Conservation (phyloP, 2,113 vertebrate species). For the Petaurus breviceps region DNA sequence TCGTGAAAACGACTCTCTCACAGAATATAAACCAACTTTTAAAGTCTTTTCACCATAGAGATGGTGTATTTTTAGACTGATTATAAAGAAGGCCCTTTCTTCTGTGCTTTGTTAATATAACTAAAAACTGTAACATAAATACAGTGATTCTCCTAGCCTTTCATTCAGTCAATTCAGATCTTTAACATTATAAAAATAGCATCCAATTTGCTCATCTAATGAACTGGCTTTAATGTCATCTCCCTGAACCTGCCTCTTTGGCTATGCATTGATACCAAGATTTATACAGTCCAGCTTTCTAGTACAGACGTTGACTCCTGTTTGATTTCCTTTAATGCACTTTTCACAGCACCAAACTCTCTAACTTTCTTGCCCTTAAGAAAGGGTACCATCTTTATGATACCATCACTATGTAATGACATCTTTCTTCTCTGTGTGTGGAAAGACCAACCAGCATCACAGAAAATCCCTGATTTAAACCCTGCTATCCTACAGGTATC, state of each 20-base stretch:
- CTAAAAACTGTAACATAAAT: background rate
- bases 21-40: background rate
- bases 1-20: background rate
- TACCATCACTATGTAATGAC: background rate
- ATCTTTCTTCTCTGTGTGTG: background rate
- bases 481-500: background rate
- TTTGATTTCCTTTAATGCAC: slow-evolving; percentile 38
- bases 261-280: background rate
- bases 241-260: background rate
- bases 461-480: background rate
- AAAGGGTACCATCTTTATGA: slow-evolving; percentile 23
- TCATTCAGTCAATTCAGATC: background rate
- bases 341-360: background rate
- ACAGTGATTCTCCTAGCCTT: slow-evolving; percentile 31
- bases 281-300: slow-evolving; percentile 36
- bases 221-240: background rate
- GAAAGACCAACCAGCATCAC: background rate
- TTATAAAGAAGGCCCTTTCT: slow-evolving; percentile 51
- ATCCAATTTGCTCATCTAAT: background rate
- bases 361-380: slow-evolving; percentile 51
- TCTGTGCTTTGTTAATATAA: slow-evolving; percentile 12
- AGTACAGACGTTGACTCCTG: slow-evolving; percentile 40
- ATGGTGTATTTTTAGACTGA: slow-evolving; percentile 41
- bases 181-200: background rate
- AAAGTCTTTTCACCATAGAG: background rate